Base-by-base conservation (phyloP, 2,113 vertebrate species). In the Pelobates fuscus region DNA sequence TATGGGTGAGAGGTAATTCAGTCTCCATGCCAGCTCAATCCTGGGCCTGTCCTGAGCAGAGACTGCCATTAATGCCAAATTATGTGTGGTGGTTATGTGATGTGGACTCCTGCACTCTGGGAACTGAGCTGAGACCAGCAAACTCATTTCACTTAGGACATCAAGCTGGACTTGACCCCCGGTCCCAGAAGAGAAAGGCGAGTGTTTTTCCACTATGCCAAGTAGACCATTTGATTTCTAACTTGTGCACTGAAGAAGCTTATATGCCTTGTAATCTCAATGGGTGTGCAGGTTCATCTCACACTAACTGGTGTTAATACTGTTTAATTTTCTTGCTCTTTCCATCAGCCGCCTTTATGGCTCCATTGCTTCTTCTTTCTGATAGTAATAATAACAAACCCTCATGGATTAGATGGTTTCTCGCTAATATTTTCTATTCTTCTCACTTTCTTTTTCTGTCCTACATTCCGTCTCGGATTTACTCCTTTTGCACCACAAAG, bases 61-160 rank as follows among this genome's bases (percentile, higher is more conserved):
- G 73, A 77, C 73, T 77, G 64, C 73, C 64, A 68, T 32, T 77
- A 52, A 49, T 77, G 65, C 73, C 73, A 77, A 77, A 77, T 77
- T 77, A 77, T 77, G 73, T 77, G 73, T 77, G 73, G 73, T 77
- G 73, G 73, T 68, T 68, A 67, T 77, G 17, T 77, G 73, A 77
- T 77, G 73, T 61, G 65, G 73, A 77, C 73, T 68, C 73, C 73
- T 77, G 64, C 73, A 64, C 73, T 68, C 41, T 77, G 73, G 73
- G 73, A 77, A 68, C 64, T 55, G 73, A 77, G 41, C 73, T 77
- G 73, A 61, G 65, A 77, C 64, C 73, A 68, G 73, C 73, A 77
- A 77, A 77, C 73, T 68, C 73, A 77, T 77, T 77, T 77, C 73
- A 77, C 73, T 77, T 77, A 68, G 73, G 73, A 77, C 73, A 67